Evolutionary conservation across 2,888 invertebrate genomes (phyloP).

Genomic region (Ichneumoninae sp.): DNA sequence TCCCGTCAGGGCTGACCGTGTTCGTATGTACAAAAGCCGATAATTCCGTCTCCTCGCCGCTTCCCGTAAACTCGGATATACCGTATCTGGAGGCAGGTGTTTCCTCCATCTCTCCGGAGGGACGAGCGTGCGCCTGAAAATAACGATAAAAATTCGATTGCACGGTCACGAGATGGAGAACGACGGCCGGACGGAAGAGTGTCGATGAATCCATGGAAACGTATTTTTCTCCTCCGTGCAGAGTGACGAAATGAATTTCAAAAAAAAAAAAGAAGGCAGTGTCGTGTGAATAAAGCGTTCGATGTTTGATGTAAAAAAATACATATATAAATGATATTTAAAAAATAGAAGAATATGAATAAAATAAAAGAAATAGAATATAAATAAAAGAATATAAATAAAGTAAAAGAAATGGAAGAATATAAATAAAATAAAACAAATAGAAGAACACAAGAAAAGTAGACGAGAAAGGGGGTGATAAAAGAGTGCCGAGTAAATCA

Average conservation of each 20-base stretch:
- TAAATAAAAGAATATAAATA: background rate
- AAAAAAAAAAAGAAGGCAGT: background rate
- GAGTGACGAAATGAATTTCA: background rate
- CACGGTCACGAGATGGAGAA: background rate
- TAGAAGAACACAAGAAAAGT: background rate
- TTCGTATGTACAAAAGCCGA: conserved; percentile 45
- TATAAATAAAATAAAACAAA: background rate
- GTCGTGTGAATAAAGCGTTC: background rate
- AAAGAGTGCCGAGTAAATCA: background rate
- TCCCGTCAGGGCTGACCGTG: conserved; percentile 41
- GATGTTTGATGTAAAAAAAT: background rate
- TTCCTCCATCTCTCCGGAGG: conserved; percentile 29
- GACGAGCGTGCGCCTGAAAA: conserved; percentile 32
- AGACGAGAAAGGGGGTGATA: background rate
- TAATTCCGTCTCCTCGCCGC: conserved; percentile 26
- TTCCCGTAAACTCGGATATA: conserved; percentile 24
- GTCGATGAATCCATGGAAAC: conserved; percentile 6
- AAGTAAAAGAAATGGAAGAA: background rate
- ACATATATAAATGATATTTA: background rate
- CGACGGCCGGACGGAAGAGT: background rate
- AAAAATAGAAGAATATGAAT: background rate
- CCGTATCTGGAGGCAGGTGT: conserved; percentile 23
- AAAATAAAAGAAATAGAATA: background rate
- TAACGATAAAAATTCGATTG: conserved; percentile 30
- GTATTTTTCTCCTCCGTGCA: background rate